Evolutionary conservation across 2,888 invertebrate genomes (phyloP), one percentile per base, ranked within the genome.

Genomic region (Onchidella celtica): DNA sequence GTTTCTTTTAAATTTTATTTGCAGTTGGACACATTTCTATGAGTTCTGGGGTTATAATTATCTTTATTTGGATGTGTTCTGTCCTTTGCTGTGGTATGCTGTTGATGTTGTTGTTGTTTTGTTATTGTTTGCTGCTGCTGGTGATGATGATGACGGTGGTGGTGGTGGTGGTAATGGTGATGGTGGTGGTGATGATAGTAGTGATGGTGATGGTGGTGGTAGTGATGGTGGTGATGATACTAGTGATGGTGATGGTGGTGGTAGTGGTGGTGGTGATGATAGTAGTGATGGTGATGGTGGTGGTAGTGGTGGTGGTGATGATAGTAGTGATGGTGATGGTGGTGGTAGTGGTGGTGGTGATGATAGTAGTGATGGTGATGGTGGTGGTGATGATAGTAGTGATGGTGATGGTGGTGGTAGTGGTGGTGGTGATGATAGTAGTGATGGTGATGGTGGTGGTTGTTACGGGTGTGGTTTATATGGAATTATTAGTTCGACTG

Each of bases 391-490:
- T 9, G 55, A 72, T 9, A 61, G 61, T 61, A 61, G 61, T 61
- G 73, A 73, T 55, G 73, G 29, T 55, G 75, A 75, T 61, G 63
- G 32, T 61, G 75, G 61, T 34, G 75, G 61, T 34, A 61, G 36
- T 61, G 75, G 61, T 9, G 75, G 36, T 9, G 75, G 61, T 9
- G 75, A 75, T 34, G 75, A 75, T 9, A 61, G 61, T 9, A 61
- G 61, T 34, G 63, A 61, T 9, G 75, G 36, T 36, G 69, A 69
- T 36, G 69, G 36, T 36, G 36, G 2, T 6, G 69, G 36, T 36
- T 32, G 36, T 36, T 6, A 69, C 6, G 69, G 17, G 3, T 32
- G 36, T 36, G 65, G n/a, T n/a, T n/a, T n/a, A 55, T 55, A 55
- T 55, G 55, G n/a, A n/a, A n/a, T n/a, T n/a, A n/a, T n/a, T n/a